These are phyloP conservation scores for Turritopsis rubra DNA, from an alignment of 30 jellyfish, hydroid and myxozoan species.

Conservation along the genomic window DNA sequence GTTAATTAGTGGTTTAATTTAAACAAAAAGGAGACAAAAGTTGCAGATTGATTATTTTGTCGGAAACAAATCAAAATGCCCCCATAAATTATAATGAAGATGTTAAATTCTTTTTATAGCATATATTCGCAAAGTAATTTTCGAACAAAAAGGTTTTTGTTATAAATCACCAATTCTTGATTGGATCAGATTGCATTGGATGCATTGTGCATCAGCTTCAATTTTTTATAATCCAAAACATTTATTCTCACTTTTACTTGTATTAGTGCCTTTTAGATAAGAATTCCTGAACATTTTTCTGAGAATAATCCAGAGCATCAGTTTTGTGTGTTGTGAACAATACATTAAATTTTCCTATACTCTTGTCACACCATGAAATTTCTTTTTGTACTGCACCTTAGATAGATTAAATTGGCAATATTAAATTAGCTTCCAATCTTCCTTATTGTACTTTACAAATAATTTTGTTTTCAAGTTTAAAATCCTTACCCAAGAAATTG, in stretches of 20 bases:
- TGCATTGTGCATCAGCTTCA: too few relatives aligned
- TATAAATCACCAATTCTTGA: too few relatives aligned
- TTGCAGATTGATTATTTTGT: neutral
- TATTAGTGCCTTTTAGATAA: too few relatives aligned
- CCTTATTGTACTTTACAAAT: neutral
- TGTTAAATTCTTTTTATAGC: neutral
- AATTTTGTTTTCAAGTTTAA: neutral
- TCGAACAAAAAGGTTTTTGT: too few relatives aligned
- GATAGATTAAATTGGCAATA: too few relatives aligned
- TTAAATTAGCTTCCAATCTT: neutral
- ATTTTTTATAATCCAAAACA: too few relatives aligned
- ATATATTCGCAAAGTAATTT: neutral
- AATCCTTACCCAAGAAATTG: neutral
- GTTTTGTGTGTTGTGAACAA: too few relatives aligned
- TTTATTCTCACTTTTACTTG: too few relatives aligned
- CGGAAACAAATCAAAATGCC: neutral
- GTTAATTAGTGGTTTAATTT: neutral
- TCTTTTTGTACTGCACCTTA: too few relatives aligned
- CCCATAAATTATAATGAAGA: neutral
- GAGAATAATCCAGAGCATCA: neutral
- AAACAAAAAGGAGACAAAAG: neutral
- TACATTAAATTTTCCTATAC: too few relatives aligned
- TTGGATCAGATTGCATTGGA: too few relatives aligned
- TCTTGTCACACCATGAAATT: neutral
- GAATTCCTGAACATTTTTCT: too few relatives aligned